Base-by-base conservation (phyloP, 2,888 invertebrate species). In the Leptopilina syphax region DNA sequence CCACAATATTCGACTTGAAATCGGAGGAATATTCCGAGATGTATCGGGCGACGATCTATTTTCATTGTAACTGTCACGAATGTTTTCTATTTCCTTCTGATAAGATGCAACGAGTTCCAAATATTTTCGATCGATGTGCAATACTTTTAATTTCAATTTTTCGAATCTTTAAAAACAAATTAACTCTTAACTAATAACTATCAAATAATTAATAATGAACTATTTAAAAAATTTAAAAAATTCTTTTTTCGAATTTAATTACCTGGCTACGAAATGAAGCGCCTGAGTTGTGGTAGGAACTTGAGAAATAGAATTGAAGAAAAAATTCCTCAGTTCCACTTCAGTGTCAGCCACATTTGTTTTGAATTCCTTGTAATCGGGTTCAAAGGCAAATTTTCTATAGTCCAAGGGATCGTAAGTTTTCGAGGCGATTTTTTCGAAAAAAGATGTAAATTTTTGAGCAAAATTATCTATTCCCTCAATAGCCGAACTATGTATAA, bases 1-100 rank as follows among this genome's bases (percentile, higher is more conserved):
- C 97, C 98, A 98, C 89, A 95, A 93, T 27, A 98, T 95, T 87
- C 97, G 94, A 5, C 97, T 97, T 18, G 96, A 93, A 18, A 96
- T 95, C 0, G 97, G 96, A 3, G 97, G 96, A 93, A 96, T 94
- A 88, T 96, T 96, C 79, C 96, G 93, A 0, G 96, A 94, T 10
- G 97, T 90, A 1, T 95, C 94, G 0, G 97, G 97, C 84, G 95
- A 93, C 79, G 95, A 95, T 85, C 96, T 94, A 85, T 95, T 95
- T 89, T 96, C 95, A 83, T 97, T 96, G 87, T 97, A 97, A 79
- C 95, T 93, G 91, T 96, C 96, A 63, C 96, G 93, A 7, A 96
- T 92, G 27, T 93, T 90, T 87, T 95, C 95, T 84, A 97, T 94
- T 92, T 96, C 96, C 65, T 92, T 92, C 80, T 95, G 94, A 82